Base-by-base conservation (phyloP, 2,888 invertebrate species). In the Mycalesis mineus region DNA sequence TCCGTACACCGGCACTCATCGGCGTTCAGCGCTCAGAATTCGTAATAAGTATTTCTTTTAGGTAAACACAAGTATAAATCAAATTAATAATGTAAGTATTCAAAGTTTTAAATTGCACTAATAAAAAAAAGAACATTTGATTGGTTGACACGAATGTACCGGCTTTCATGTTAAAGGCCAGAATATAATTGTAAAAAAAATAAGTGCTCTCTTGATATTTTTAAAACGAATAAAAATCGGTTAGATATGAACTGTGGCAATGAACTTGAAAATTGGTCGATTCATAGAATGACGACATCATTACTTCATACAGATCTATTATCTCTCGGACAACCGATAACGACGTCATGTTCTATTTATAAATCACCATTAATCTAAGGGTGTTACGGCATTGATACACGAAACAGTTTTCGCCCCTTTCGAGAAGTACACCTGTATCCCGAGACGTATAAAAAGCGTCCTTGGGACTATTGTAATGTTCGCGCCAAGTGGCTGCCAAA, bases 401-500 rank as follows among this genome's bases (percentile, higher is more conserved):
- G 60, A 62, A 45, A 60, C 61, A 55, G 50, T 58, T 60, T 61
- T 71, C 78, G 78, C 80, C 84, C 80, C 84, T 84, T 77, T 70
- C 65, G 60, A 74, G 68, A 62, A 73, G 69, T 77, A 67, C 88
- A 88, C 88, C 88, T 89, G 88, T 88, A 74, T 77, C 74, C 77
- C 71, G 72, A 68, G 69, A 81, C 69, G 62, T 57, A 75, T 74
- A 89, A 89, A 88, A 88, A 81, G 80, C 82, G 88, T 84, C 88
- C 88, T 88, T 88, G 88, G 77, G 68, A 76, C 75, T 81, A 84
- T 82, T 84, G 81, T 82, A 71, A 72, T 72, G 74, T 79, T 87
- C 83, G 84, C 88, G 88, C 88, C 86, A 88, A 88, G 87, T 84
- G 86, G 72, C 71, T 80, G 81, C 82, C 84, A 80, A 86, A 87